phyloP scores from a whole-genome alignment of 92 coral and sea anemone genomes.

The Bergia puertoricense region DNA sequence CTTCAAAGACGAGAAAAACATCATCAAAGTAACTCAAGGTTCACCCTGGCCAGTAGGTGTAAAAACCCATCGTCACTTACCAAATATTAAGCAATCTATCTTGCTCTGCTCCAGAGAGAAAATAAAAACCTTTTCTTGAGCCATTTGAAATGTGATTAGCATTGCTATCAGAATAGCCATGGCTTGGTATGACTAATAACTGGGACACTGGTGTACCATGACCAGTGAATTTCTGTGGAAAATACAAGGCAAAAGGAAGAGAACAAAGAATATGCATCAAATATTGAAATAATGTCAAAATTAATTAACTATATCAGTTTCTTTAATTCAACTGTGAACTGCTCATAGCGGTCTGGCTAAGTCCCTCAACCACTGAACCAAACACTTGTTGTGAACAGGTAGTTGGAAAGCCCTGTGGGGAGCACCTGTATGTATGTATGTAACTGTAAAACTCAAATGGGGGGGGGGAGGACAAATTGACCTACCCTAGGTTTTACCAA shows the following conservation, averaged over 20 bases:
- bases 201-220: constrained; percentile 88
- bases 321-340: too few relatives aligned
- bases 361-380: too few relatives aligned
- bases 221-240: constrained; percentile 87
- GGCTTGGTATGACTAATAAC: constrained; percentile 79
- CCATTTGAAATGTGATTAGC: constrained; percentile 74
- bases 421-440: too few relatives aligned
- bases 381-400: too few relatives aligned
- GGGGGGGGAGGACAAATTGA: too few relatives aligned
- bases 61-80: constrained; percentile 46
- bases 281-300: too few relatives aligned
- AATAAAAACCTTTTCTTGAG: constrained; percentile 75
- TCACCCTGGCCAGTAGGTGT: not conserved
- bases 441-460: too few relatives aligned
- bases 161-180: constrained; percentile 64
- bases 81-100: constrained; percentile 90
- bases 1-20: not conserved
- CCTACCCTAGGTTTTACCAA: too few relatives aligned
- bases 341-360: too few relatives aligned
- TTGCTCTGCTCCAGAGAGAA: constrained; percentile 90
- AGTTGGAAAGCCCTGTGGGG: too few relatives aligned
- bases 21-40: not conserved
- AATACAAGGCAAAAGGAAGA: not conserved
- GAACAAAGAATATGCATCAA: too few relatives aligned
- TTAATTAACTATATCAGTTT: too few relatives aligned